Evolutionary conservation across 2,888 invertebrate genomes (phyloP).

Genomic region (Lasiommata megera): DNA sequence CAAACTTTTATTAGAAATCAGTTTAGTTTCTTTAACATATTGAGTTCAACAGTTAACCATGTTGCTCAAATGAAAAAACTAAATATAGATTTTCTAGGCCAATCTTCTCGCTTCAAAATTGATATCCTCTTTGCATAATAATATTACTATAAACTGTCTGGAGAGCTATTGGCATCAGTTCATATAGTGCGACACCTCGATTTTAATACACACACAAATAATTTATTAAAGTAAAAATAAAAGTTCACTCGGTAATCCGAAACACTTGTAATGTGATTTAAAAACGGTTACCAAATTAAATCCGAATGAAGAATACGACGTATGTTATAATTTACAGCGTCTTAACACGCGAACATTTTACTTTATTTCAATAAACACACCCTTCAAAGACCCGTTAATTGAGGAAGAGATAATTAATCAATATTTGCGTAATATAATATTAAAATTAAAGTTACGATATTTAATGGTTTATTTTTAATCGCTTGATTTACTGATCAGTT

Average conservation of each 20-base stretch:
- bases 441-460: neutral
- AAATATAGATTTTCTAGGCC: slow-evolving; percentile 25
- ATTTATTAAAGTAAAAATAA: slow-evolving; percentile 15
- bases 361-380: slow-evolving; percentile 27
- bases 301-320: slow-evolving; percentile 23
- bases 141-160: slow-evolving; percentile 26
- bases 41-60: neutral
- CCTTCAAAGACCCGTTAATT: slow-evolving; percentile 21
- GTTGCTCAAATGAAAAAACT: neutral
- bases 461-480: slow-evolving; percentile 6
- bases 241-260: slow-evolving; percentile 24
- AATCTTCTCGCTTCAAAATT: slow-evolving; percentile 4
- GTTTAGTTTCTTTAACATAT: too few relatives aligned
- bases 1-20: too few relatives aligned
- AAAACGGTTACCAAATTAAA: slow-evolving; percentile 29
- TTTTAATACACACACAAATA: slow-evolving; percentile 14
- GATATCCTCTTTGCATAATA: slow-evolving; percentile 13
- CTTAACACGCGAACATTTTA: slow-evolving; percentile 30
- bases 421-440: slow-evolving; percentile 8
- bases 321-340: slow-evolving; percentile 18
- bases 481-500: slow-evolving; percentile 3
- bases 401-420: slow-evolving; percentile 20
- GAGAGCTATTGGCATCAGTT: slow-evolving; percentile 31
- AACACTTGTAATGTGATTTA: slow-evolving; percentile 29
- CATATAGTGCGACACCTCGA: slow-evolving; percentile 24